Evolutionary conservation across 2,888 invertebrate species (phyloP).

Genomic region (Aspidiotus rigidus): DNA sequence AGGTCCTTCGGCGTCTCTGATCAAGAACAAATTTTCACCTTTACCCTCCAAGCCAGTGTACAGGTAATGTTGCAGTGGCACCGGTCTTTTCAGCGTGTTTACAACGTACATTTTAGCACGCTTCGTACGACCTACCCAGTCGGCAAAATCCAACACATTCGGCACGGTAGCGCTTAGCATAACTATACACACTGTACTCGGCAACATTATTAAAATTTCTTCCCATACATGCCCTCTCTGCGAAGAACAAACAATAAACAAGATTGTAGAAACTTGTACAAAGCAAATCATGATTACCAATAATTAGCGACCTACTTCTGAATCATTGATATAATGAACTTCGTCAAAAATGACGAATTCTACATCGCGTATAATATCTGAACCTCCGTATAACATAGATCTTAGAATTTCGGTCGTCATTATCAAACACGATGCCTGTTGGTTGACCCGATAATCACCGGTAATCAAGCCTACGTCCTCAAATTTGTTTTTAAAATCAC

Average conservation of each 20-base stretch:
- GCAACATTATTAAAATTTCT: slow-evolving; percentile 90
- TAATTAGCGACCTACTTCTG: slow-evolving; percentile 53
- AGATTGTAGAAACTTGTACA: not conserved
- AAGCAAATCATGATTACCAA: slow-evolving; percentile 35
- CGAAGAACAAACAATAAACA: slow-evolving; percentile 35
- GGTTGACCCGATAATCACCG: slow-evolving; percentile 91
- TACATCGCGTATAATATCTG: slow-evolving; percentile 83
- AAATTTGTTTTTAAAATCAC: slow-evolving; percentile 89
- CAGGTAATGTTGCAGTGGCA: slow-evolving; percentile 88
- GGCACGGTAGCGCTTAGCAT: slow-evolving; percentile 97
- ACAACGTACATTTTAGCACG: slow-evolving; percentile 86
- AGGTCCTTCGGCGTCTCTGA: slow-evolving; percentile 67
- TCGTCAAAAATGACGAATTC: slow-evolving; percentile 99
- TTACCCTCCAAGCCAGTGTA: slow-evolving; percentile 60
- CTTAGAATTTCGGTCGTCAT: slow-evolving; percentile 99
- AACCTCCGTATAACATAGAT: slow-evolving; percentile 58
- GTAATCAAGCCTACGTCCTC: slow-evolving; percentile 88
- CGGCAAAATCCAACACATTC: slow-evolving; percentile 90
- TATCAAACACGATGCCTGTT: slow-evolving; percentile 85
- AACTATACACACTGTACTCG: slow-evolving; percentile 88
- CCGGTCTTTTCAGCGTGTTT: slow-evolving; percentile 83
- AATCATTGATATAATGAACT: slow-evolving; percentile 97
- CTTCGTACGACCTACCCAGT: slow-evolving; percentile 82
- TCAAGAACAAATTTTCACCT: slow-evolving; percentile 63
- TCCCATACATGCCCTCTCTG: slow-evolving; percentile 98